phyloP scores from a whole-genome alignment of 37 sponge, comb jelly and placozoan genomes.

The Corticium candelabrum region DNA sequence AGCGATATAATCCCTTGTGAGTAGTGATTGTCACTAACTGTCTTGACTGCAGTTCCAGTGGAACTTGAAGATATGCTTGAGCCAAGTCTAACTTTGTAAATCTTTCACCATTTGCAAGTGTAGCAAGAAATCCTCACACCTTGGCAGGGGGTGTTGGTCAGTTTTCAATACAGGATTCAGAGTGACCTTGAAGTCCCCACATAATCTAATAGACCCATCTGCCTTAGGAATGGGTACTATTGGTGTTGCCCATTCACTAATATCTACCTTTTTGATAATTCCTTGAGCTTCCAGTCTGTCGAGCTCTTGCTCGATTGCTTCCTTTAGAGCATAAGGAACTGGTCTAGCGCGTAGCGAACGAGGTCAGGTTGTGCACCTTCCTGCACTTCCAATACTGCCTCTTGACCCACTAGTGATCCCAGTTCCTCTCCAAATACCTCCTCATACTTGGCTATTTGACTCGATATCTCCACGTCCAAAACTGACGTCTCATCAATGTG shows the following conservation, averaged over 20 bases:
- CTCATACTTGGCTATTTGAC: neutral
- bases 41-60: too few relatives aligned
- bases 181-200: conserved; percentile 46
- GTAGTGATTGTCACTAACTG: too few relatives aligned
- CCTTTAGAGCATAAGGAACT: conserved; percentile 24
- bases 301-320: conserved; percentile 21
- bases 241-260: conserved; percentile 24
- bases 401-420: neutral
- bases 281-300: conserved; percentile 15
- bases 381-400: conserved; percentile 17
- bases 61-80: too few relatives aligned
- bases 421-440: conserved; percentile 15
- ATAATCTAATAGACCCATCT: conserved; percentile 23
- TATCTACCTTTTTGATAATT: conserved; percentile 17
- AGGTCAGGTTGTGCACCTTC: conserved; percentile 2
- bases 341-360: conserved; percentile 19
- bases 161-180: too few relatives aligned
- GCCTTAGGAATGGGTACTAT: conserved; percentile 28
- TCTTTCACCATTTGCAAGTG: too few relatives aligned
- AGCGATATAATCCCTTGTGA: too few relatives aligned
- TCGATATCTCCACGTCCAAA: too few relatives aligned
- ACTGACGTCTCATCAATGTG: neutral
- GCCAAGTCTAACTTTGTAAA: too few relatives aligned
- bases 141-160: too few relatives aligned
- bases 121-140: too few relatives aligned